These are phyloP conservation scores for Cybosia mesomella DNA, from an alignment of 2,888 invertebrate genomes.

Conservation along the genomic window DNA sequence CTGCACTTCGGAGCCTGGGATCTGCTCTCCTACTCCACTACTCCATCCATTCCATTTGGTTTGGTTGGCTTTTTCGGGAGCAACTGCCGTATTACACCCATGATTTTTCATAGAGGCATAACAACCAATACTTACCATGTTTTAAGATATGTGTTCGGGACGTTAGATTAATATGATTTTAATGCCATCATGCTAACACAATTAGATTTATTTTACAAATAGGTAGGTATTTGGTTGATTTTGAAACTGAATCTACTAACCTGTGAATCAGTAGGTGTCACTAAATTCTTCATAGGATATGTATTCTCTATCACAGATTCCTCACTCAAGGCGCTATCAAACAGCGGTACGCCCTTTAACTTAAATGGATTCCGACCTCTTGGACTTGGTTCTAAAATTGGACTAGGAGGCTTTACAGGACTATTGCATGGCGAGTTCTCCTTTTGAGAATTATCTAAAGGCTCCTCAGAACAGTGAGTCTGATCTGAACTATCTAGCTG, in stretches of 20 bases:
- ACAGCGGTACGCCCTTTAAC: constrained; percentile 42
- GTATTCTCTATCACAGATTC: constrained; percentile 78
- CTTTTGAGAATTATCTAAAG: constrained; percentile 68
- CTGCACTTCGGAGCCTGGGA: too few relatives aligned
- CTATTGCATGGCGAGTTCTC: constrained; percentile 69
- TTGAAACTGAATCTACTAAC: constrained; percentile 53
- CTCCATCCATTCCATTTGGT: too few relatives aligned
- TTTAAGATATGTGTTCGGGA: too few relatives aligned
- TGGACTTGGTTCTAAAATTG: constrained; percentile 67
- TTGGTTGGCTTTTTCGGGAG: too few relatives aligned
- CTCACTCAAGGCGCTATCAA: constrained; percentile 58
- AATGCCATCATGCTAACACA: too few relatives aligned
- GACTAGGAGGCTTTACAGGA: constrained; percentile 63
- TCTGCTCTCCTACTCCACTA: too few relatives aligned
- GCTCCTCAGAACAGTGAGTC: constrained; percentile 48
- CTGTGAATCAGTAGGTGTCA: constrained; percentile 75
- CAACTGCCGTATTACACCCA: too few relatives aligned
- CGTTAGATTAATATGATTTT: too few relatives aligned
- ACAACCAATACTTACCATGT: too few relatives aligned
- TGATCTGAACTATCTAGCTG: constrained; percentile 41
- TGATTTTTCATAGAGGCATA: too few relatives aligned
- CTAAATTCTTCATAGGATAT: constrained; percentile 69
- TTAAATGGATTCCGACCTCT: constrained; percentile 59
- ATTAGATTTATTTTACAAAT: too few relatives aligned
- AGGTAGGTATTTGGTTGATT: too few relatives aligned